These are phyloP conservation scores for Agrypnia vestita DNA, from an alignment of 1,140 invertebrate genomes.

Conservation along the genomic window DNA sequence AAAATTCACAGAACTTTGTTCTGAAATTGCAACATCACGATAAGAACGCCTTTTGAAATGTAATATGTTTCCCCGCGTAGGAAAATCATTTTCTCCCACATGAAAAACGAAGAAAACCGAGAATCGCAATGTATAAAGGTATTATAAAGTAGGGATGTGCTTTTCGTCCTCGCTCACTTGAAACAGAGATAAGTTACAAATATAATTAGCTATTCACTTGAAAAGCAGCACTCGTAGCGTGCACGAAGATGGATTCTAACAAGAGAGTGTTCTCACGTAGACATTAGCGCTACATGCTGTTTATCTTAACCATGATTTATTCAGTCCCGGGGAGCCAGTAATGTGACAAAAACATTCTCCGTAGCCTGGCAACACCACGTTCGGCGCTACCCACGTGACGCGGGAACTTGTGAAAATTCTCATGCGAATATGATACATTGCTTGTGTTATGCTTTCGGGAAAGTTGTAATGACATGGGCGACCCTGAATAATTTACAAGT, in stretches of 20 bases:
- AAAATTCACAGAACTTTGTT: too few species aligned
- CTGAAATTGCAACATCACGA: too few species aligned
- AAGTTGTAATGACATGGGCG: slow-evolving; percentile 43
- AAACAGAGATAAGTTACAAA: not conserved
- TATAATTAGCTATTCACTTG: slow-evolving; percentile 4
- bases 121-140: too few species aligned
- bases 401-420: slow-evolving; percentile 49
- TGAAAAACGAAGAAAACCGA: too few species aligned
- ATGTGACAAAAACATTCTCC: slow-evolving; percentile 58
- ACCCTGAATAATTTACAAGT: slow-evolving; percentile 48
- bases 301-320: slow-evolving; percentile 60
- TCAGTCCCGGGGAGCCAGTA: slow-evolving; percentile 54
- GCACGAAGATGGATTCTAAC: slow-evolving; percentile 42
- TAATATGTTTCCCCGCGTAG: too few species aligned
- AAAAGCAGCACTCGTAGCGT: slow-evolving; percentile 9
- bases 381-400: slow-evolving; percentile 18
- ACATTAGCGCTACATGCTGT: slow-evolving; percentile 52
- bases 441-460: slow-evolving; percentile 38
- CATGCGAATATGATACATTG: slow-evolving; percentile 48
- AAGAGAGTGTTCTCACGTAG: slow-evolving; percentile 38
- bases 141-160: too few species aligned
- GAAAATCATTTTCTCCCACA: too few species aligned
- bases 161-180: too few species aligned
- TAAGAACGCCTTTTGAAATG: too few species aligned
- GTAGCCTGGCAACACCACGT: slow-evolving; percentile 24